phyloP scores from a whole-genome alignment of 2,888 invertebrate genomes.

The Rugalucina vietnamica region DNA sequence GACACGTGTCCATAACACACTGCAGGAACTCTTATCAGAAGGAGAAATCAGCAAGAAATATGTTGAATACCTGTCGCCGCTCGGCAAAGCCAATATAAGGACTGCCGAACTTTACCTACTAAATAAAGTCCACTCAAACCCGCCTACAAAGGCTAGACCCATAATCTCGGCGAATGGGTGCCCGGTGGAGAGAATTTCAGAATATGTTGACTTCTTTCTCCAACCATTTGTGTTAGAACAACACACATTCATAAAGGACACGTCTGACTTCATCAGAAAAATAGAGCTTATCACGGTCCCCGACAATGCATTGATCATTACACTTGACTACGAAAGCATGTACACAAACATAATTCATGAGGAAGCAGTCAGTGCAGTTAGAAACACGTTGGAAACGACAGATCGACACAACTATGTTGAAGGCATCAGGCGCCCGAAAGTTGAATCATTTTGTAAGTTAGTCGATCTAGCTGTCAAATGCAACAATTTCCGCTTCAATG shows the following conservation, averaged over 20 bases:
- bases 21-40: neutral
- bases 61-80: neutral
- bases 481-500: constrained; percentile 47
- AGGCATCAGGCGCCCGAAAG: neutral
- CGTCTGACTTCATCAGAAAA: constrained; percentile 20
- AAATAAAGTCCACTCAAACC: neutral
- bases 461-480: constrained; percentile 17
- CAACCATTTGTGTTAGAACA: constrained; percentile 12
- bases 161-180: constrained; percentile 27
- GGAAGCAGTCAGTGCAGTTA: constrained; percentile 25
- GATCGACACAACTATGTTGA: neutral
- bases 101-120: neutral
- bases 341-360: constrained; percentile 36
- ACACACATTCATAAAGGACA: constrained; percentile 22
- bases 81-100: neutral
- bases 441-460: constrained; percentile 5
- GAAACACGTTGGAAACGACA: neutral
- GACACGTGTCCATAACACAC: neutral
- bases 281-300: neutral
- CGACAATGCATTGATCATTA: constrained; percentile 21
- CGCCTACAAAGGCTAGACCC: neutral
- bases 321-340: constrained; percentile 31
- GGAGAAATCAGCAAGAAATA: neutral
- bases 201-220: constrained; percentile 27
- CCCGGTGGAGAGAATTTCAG: constrained; percentile 34